A percentile compares a stretch with the other conserved stretches of the same genome.
Conservation (phyloP, 2,888 invertebrate genomes). For the Heliconius erato region DNA sequence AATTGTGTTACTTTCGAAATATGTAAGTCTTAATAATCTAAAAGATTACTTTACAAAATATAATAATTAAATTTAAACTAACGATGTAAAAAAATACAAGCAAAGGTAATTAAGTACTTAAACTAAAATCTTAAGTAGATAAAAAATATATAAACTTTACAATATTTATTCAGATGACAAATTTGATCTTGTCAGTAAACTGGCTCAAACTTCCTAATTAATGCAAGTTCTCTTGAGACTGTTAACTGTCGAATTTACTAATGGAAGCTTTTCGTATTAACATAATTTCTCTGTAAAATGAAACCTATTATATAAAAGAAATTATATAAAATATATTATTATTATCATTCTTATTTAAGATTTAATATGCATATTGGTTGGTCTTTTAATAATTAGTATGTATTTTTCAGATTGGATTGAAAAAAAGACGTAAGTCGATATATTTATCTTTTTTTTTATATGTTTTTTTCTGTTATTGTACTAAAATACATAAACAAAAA, state of each 20-base stretch:
- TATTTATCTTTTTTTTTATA: no score
- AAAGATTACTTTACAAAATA: no score
- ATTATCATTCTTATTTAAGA: background rate
- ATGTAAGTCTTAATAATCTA: no score
- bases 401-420: no score
- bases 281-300: background rate
- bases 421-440: no score
- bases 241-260: background rate
- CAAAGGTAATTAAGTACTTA: background rate
- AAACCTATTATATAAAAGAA: background rate
- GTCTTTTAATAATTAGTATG: no score
- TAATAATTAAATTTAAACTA: background rate
- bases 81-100: background rate
- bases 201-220: conserved; percentile 6
- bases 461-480: no score
- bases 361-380: background rate
- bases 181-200: background rate
- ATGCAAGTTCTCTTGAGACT: background rate
- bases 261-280: background rate
- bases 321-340: no score
- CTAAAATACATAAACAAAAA: no score
- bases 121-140: background rate
- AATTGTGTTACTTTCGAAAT: background rate
- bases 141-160: background rate
- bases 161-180: conserved; percentile 4